A percentile compares a stretch with the other conserved stretches of the same genome.
Evolutionary conservation across 2,888 invertebrate genomes (phyloP).

Genomic region (Thera obeliscata): DNA sequence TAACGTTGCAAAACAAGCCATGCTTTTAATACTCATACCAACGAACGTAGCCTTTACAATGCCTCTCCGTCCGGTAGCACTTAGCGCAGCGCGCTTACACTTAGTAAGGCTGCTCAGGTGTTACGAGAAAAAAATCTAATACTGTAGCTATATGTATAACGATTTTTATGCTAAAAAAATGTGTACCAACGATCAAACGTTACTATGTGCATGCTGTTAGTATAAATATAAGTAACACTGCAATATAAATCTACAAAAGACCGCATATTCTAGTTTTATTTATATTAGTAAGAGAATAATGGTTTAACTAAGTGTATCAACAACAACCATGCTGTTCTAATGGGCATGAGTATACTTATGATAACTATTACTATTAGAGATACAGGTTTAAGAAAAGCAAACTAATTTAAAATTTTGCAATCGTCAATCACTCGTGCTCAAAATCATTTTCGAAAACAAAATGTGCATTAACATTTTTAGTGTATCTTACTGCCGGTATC

Average conservation of each 20-base stretch:
- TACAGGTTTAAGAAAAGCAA: neutral
- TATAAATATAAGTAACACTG: neutral
- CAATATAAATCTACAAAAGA: neutral
- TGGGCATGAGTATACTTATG: neutral
- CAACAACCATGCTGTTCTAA: too few species aligned
- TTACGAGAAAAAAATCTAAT: slow-evolving; percentile 24
- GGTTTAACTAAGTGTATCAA: too few species aligned
- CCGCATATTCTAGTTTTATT: neutral
- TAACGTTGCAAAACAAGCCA: slow-evolving; percentile 20
- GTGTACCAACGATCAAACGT: slow-evolving; percentile 5
- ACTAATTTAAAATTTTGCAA: neutral
- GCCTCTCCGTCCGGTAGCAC: slow-evolving; percentile 32
- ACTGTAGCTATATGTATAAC: slow-evolving; percentile 21
- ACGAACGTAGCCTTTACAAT: slow-evolving; percentile 32
- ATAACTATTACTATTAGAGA: neutral
- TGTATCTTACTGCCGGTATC: slow-evolving; percentile 85
- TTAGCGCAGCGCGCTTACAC: slow-evolving; percentile 30
- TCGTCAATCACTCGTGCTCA: slow-evolving; percentile 43
- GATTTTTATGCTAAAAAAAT: slow-evolving; percentile 7
- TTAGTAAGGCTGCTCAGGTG: slow-evolving; percentile 39
- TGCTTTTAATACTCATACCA: slow-evolving; percentile 31
- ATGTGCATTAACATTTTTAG: slow-evolving; percentile 47
- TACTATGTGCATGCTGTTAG: slow-evolving; percentile 24
- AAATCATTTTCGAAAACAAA: slow-evolving; percentile 47
- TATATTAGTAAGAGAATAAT: neutral